A percentile compares a stretch with the other conserved stretches of the same genome.
phyloP scores from a whole-genome alignment of 35 echinoderm and acorn worm genomes.

The Apostichopus japonicus region DNA sequence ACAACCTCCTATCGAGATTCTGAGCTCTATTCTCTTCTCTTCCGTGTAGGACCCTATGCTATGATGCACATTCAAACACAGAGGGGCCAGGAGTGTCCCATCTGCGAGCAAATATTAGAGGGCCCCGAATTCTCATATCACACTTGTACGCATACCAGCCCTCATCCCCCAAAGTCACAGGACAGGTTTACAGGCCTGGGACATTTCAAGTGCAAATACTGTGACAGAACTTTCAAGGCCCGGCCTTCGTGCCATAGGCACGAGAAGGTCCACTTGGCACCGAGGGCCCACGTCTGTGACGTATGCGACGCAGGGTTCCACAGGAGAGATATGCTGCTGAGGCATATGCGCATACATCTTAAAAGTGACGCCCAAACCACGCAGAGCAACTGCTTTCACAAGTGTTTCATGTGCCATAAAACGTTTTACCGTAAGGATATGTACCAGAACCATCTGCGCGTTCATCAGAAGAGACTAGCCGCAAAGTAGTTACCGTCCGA shows the following conservation, averaged over 20 bases:
- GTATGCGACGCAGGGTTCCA: neutral
- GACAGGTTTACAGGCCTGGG: neutral
- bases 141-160: neutral
- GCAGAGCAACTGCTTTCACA: neutral
- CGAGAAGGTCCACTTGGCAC: neutral
- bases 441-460: neutral
- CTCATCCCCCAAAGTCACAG: neutral
- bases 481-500: too few species aligned
- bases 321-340: neutral
- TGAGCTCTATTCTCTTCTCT: neutral
- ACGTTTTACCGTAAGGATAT: neutral
- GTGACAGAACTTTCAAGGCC: neutral
- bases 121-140: neutral
- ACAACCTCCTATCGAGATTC: too few species aligned
- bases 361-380: neutral
- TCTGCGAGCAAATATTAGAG: neutral
- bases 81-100: neutral
- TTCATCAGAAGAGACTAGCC: neutral
- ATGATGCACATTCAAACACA: neutral
- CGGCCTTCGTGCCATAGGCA: neutral
- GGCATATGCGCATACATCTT: neutral
- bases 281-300: neutral
- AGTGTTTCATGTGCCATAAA: neutral
- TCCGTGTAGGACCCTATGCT: neutral
- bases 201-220: constrained; percentile 1